Evolutionary conservation across 1,140 invertebrate genomes (phyloP).

Genomic region (Pachyrhynchus sulphureomaculatus): DNA sequence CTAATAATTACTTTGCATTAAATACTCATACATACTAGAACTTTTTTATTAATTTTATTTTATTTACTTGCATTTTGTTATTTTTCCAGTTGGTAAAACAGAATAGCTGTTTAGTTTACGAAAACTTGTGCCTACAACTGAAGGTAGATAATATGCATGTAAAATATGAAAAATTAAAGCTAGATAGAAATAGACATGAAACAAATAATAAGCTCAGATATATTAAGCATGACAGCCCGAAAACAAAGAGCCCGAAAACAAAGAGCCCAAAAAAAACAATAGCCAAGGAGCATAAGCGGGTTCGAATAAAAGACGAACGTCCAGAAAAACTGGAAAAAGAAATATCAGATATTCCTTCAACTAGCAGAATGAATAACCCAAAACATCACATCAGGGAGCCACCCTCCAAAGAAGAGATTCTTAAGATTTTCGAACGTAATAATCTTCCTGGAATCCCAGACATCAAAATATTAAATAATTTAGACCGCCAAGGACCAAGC

Average conservation of each 20-base stretch:
- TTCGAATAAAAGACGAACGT: conserved; percentile 27
- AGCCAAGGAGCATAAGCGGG: conserved; percentile 25
- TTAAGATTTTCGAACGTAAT: conserved; percentile 41
- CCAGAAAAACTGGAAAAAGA: conserved; percentile 32
- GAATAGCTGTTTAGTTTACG: conserved; percentile 47
- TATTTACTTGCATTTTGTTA: no score
- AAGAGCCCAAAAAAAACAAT: not conserved
- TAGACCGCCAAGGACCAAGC: not conserved
- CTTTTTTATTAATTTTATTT: no score
- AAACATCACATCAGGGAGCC: not conserved
- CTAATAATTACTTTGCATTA: no score
- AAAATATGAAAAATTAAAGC: conserved; percentile 37
- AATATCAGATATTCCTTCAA: conserved; percentile 7
- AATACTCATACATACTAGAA: no score
- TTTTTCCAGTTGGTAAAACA: conserved; percentile 43
- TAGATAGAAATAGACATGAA: conserved; percentile 33
- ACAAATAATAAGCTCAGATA: conserved; percentile 41
- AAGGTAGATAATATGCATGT: conserved; percentile 43
- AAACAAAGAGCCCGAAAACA: not conserved
- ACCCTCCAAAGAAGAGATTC: conserved; percentile 19
- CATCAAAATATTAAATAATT: conserved; percentile 27
- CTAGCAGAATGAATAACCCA: not conserved
- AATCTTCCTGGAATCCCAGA: conserved; percentile 33
- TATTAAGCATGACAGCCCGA: conserved; percentile 31
- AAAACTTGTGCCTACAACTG: conserved; percentile 47